These are phyloP conservation scores for Drosophila orosa DNA, from an alignment of 1,140 invertebrate species.

Conservation along the genomic window DNA sequence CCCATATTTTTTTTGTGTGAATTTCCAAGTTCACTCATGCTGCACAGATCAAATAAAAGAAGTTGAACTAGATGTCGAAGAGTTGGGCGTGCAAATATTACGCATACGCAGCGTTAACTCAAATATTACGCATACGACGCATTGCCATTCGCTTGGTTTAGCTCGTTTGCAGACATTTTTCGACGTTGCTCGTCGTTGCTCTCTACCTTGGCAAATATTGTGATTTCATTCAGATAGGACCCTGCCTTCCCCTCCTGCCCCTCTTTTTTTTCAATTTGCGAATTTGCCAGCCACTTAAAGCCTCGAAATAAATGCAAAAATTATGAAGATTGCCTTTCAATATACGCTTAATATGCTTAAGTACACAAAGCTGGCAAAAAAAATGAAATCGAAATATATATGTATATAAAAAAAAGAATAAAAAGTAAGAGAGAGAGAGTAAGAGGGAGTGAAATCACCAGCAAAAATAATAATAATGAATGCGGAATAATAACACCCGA, in stretches of 20 bases:
- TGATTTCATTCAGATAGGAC: constrained; percentile 54
- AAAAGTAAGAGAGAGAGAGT: background rate
- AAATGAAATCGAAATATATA: background rate
- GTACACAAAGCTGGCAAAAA: constrained; percentile 44
- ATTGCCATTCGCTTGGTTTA: constrained; percentile 17
- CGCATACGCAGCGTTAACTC: constrained; percentile 14
- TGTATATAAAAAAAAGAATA: background rate
- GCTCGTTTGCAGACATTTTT: constrained; percentile 5
- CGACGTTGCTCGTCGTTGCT: constrained; percentile 1
- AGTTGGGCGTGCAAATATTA: constrained; percentile 4
- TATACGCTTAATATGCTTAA: constrained; percentile 63
- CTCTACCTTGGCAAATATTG: constrained; percentile 57
- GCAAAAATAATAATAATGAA: constrained; percentile 36
- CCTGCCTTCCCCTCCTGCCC: background rate
- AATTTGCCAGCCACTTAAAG: constrained; percentile 27
- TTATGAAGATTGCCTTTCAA: constrained; percentile 42
- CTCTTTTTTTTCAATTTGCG: constrained; percentile 28
- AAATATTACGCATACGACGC: constrained; percentile 43
- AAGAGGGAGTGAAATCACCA: constrained; percentile 4
- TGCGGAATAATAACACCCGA: constrained; percentile 36
- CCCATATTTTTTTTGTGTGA: background rate
- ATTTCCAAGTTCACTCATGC: constrained; percentile 1
- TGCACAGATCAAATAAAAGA: background rate
- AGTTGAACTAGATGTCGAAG: background rate
- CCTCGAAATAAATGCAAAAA: constrained; percentile 19